Evolutionary conservation across 2,113 vertebrate genomes (phyloP).

Genomic region (Odocoileus hemionus): DNA sequence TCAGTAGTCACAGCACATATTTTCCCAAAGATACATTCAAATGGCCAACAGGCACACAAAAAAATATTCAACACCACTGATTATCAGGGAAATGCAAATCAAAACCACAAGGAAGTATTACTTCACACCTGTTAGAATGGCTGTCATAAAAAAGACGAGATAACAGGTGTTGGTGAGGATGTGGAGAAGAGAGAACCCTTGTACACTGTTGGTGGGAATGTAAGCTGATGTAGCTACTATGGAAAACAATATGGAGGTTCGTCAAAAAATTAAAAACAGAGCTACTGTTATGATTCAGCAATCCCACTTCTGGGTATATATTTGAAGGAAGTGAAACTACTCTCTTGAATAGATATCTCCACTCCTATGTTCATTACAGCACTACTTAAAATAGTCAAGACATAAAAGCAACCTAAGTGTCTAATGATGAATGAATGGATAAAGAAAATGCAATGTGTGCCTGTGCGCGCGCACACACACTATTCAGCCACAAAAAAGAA

Average conservation of each 20-base stretch:
- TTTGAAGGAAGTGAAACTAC: background rate
- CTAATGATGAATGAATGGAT: background rate
- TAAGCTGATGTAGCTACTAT: background rate
- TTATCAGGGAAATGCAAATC: background rate
- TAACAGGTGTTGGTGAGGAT: background rate
- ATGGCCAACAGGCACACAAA: background rate
- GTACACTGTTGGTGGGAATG: background rate
- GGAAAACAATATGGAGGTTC: background rate
- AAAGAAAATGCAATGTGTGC: background rate
- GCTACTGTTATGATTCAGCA: background rate
- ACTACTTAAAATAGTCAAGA: background rate
- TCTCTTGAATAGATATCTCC: background rate
- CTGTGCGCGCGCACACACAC: rapidly evolving
- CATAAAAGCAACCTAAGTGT: background rate
- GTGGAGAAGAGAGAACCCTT: background rate
- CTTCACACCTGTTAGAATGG: background rate
- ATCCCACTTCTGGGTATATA: background rate
- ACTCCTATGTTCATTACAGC: background rate
- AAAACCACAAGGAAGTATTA: background rate
- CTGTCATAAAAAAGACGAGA: background rate
- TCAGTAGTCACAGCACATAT: background rate
- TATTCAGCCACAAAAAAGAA: background rate
- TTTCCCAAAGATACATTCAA: background rate
- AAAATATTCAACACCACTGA: background rate
- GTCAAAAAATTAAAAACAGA: background rate